Evolutionary conservation across 2,888 invertebrate genomes (phyloP).

Genomic region (Hypomecis atomaria): DNA sequence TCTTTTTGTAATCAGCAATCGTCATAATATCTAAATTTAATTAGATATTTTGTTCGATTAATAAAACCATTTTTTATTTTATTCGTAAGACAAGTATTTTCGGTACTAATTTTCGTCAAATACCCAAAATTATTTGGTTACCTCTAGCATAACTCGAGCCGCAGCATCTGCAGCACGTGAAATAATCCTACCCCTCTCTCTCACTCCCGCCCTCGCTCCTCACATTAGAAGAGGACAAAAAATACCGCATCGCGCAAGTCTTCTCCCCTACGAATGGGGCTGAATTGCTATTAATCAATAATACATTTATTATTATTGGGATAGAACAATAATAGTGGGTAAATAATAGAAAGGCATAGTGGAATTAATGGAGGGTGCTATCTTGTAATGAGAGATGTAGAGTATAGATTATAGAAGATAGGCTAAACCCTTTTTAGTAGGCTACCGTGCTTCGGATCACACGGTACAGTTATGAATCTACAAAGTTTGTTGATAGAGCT

Average conservation of each 20-base stretch:
- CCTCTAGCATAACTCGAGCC: constrained; percentile 49
- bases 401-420: background rate
- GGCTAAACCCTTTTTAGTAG: too few relatives aligned
- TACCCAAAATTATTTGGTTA: constrained; percentile 43
- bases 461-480: too few relatives aligned
- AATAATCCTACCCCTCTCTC: constrained; percentile 63
- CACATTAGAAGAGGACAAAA: constrained; percentile 52
- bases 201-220: constrained; percentile 52
- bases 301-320: constrained; percentile 49
- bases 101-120: background rate
- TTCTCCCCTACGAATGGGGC: constrained; percentile 58
- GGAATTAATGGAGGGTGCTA: constrained; percentile 5
- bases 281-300: constrained; percentile 73
- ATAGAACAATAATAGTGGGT: constrained; percentile 47
- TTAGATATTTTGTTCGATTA: too few relatives aligned
- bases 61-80: background rate
- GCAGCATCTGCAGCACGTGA: constrained; percentile 77
- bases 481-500: too few relatives aligned
- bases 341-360: constrained; percentile 40
- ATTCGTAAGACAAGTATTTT: too few relatives aligned
- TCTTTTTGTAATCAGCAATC: too few relatives aligned
- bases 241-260: constrained; percentile 70
- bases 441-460: too few relatives aligned
- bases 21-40: too few relatives aligned
- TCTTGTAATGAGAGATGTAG: constrained; percentile 5